These are phyloP conservation scores for Toxonevra muliebris DNA, from an alignment of 2,888 invertebrate species.

Conservation along the genomic window DNA sequence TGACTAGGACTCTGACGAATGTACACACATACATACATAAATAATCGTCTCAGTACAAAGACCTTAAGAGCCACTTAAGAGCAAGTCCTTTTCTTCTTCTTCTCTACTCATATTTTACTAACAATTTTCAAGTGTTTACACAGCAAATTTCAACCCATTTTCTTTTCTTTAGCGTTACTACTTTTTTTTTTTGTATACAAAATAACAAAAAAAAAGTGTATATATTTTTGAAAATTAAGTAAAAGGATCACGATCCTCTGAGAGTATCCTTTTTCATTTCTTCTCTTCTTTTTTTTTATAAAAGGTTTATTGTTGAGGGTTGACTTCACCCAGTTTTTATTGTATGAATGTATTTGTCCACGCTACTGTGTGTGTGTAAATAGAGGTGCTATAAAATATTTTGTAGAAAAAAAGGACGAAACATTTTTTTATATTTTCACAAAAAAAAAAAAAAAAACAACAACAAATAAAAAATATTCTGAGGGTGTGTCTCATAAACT, in stretches of 20 bases:
- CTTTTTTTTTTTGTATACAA: constrained; percentile 20
- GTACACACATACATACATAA: no score
- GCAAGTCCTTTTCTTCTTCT: background rate
- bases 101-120: background rate
- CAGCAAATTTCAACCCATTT: constrained; percentile 22
- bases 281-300: constrained; percentile 30
- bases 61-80: no score
- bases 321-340: background rate
- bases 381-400: background rate
- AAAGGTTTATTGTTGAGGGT: background rate
- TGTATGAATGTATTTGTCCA: background rate
- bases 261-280: background rate
- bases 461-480: background rate
- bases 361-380: background rate
- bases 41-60: no score
- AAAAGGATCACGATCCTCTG: constrained; percentile 14
- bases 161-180: background rate
- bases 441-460: background rate
- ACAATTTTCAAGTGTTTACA: constrained; percentile 18
- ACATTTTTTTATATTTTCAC: constrained; percentile 8
- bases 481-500: constrained; percentile 31
- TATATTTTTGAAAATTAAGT: constrained; percentile 42
- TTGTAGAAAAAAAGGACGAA: background rate
- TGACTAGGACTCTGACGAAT: background rate
- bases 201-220: constrained; percentile 28